These are phyloP conservation scores for Enteromius afrohamiltoni DNA, from an alignment of 2,797 vertebrate genomes.

Conservation along the genomic window DNA sequence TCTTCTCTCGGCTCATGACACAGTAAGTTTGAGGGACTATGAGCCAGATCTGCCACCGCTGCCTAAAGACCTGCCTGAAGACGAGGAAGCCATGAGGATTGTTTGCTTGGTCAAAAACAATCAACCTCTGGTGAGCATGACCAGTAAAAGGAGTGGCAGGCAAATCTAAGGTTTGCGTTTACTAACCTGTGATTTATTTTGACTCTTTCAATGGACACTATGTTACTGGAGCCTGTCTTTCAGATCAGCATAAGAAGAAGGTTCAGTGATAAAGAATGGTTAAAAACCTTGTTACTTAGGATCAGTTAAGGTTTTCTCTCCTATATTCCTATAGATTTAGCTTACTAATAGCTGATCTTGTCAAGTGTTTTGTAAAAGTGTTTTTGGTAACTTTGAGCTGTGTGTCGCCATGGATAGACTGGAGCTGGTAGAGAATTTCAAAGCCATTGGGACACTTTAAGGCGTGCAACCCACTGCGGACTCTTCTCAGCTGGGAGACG, in stretches of 20 bases:
- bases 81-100: conserved; percentile 92
- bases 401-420: conserved; percentile 56
- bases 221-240: conserved; percentile 3
- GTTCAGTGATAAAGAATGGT: not conserved
- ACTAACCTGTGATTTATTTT: conserved; percentile 8
- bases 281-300: not conserved
- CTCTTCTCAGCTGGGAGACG: conserved; percentile 37
- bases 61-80: conserved; percentile 86
- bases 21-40: conserved; percentile 91
- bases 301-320: not conserved
- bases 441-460: conserved; percentile 68
- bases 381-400: conserved; percentile 39
- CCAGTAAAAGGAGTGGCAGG: not conserved
- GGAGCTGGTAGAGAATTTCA: conserved; percentile 39
- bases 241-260: conserved; percentile 21
- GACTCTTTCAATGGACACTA: not conserved
- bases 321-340: not conserved
- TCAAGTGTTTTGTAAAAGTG: not conserved
- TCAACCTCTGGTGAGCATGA: conserved; percentile 88
- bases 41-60: conserved; percentile 89
- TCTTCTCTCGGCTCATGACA: conserved; percentile 90
- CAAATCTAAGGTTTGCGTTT: conserved; percentile 5
- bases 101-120: conserved; percentile 97
- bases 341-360: not conserved
- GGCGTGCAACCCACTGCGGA: conserved; percentile 56